Evolutionary conservation across 2,113 vertebrate species (phyloP).

Genomic region (Himantopus leucocephalus): DNA sequence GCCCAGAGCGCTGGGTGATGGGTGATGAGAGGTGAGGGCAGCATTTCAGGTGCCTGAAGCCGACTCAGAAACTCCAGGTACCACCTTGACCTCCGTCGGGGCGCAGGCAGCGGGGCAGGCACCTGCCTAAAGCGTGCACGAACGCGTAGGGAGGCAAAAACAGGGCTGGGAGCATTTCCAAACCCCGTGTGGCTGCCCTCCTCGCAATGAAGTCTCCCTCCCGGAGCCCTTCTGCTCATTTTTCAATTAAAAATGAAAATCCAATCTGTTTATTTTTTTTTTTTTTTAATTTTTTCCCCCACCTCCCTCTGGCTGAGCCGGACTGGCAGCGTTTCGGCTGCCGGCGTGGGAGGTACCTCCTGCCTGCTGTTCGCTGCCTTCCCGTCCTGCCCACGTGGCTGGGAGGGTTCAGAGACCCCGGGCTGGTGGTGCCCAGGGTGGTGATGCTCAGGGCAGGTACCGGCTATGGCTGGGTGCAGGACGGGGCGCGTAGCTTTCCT

Average conservation of each 20-base stretch:
- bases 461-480: too few relatives aligned
- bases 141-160: not conserved
- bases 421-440: not conserved
- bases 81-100: not conserved
- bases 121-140: not conserved
- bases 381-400: not conserved
- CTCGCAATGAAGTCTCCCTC: not conserved
- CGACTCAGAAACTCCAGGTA: too few relatives aligned
- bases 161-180: not conserved
- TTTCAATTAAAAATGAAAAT: not conserved
- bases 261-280: not conserved
- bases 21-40: too few relatives aligned
- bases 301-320: not conserved
- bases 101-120: not conserved
- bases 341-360: not conserved
- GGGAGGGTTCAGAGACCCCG: not conserved
- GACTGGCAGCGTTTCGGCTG: not conserved
- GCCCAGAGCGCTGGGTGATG: too few relatives aligned
- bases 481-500: not conserved
- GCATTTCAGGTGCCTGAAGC: too few relatives aligned
- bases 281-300: too few relatives aligned
- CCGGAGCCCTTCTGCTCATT: not conserved
- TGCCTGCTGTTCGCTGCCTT: not conserved
- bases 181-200: not conserved
- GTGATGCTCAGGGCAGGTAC: not conserved